Conservation (phyloP, 2,888 invertebrate genomes). For the Thera obeliscata region DNA sequence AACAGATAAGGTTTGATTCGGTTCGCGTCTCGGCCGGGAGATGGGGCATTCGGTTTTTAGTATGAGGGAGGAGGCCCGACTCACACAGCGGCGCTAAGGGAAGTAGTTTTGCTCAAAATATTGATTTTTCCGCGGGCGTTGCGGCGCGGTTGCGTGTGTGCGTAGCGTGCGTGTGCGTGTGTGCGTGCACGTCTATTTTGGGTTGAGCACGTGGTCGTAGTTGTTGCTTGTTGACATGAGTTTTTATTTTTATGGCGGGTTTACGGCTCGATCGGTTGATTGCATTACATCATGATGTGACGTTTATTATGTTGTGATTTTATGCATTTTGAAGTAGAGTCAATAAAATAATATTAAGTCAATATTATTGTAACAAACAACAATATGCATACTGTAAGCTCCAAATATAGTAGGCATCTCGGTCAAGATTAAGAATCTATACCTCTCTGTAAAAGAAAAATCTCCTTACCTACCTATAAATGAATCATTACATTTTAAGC, state of each 20-base stretch:
- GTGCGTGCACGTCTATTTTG: constrained; percentile 76
- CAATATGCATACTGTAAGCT: too few relatives aligned
- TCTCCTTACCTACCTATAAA: too few relatives aligned
- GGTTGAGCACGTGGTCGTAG: constrained; percentile 80
- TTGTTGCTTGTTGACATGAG: constrained; percentile 81
- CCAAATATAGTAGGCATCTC: too few relatives aligned
- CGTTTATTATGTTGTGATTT: constrained; percentile 47
- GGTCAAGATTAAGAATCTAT: too few relatives aligned
- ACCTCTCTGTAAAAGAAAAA: too few relatives aligned
- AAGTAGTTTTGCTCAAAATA: constrained; percentile 85
- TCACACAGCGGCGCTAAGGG: constrained; percentile 76
- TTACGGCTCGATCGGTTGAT: constrained; percentile 68
- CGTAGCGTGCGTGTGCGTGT: constrained; percentile 57
- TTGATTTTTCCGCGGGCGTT: constrained; percentile 81
- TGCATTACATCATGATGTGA: constrained; percentile 67
- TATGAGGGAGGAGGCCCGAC: constrained; percentile 50
- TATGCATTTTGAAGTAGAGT: constrained; percentile 27
- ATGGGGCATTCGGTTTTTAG: constrained; percentile 54
- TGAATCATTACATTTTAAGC: too few relatives aligned
- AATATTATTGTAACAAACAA: neutral
- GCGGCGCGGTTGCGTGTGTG: constrained; percentile 56
- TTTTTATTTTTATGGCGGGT: constrained; percentile 79
- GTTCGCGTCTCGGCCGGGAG: constrained; percentile 45
- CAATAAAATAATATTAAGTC: too few relatives aligned
- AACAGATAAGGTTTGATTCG: constrained; percentile 69